Evolutionary conservation across 2,797 vertebrate genomes (phyloP).

Genomic region (Enteromius anoplus): DNA sequence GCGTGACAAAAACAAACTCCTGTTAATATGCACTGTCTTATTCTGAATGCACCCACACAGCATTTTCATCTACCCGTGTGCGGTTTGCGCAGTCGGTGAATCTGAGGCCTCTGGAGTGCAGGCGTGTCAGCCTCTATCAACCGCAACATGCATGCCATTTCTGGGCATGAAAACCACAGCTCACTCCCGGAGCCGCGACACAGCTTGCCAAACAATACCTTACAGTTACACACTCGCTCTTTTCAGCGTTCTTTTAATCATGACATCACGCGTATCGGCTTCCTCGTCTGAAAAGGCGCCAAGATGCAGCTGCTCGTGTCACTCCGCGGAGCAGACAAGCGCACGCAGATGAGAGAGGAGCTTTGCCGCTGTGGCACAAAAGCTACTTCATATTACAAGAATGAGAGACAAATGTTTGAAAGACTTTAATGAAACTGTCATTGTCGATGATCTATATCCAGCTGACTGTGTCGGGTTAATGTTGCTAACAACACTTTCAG

Average conservation of each 20-base stretch:
- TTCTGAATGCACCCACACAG: slow-evolving; percentile 47
- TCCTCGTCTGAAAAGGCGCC: slow-evolving; percentile 42
- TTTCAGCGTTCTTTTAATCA: slow-evolving; percentile 52
- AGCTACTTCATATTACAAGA: slow-evolving; percentile 38
- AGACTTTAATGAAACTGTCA: slow-evolving; percentile 54
- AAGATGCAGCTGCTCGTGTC: slow-evolving; percentile 58
- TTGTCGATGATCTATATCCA: slow-evolving; percentile 48
- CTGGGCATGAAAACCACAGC: slow-evolving; percentile 54
- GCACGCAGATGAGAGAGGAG: slow-evolving; percentile 17
- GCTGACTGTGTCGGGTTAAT: slow-evolving; percentile 22
- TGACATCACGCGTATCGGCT: slow-evolving; percentile 51
- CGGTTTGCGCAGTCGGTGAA: slow-evolving; percentile 54
- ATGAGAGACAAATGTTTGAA: slow-evolving; percentile 55
- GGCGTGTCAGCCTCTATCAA: slow-evolving; percentile 55
- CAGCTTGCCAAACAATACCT: slow-evolving; percentile 52
- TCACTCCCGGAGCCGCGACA: slow-evolving; percentile 44
- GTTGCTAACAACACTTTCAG: slow-evolving; percentile 23
- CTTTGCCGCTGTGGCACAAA: slow-evolving; percentile 31
- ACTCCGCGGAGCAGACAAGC: slow-evolving; percentile 44
- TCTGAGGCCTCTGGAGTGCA: slow-evolving; percentile 47
- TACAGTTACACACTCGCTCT: slow-evolving; percentile 51
- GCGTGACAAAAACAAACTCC: slow-evolving; percentile 42
- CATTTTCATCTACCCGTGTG: slow-evolving; percentile 51
- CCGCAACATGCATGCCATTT: slow-evolving; percentile 57
- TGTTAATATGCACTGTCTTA: slow-evolving; percentile 24